Percentiles rank a stretch among this genome's conserved stretches.
Conservation (phyloP, 2,797 vertebrate species). For the Poecilia velifera region DNA sequence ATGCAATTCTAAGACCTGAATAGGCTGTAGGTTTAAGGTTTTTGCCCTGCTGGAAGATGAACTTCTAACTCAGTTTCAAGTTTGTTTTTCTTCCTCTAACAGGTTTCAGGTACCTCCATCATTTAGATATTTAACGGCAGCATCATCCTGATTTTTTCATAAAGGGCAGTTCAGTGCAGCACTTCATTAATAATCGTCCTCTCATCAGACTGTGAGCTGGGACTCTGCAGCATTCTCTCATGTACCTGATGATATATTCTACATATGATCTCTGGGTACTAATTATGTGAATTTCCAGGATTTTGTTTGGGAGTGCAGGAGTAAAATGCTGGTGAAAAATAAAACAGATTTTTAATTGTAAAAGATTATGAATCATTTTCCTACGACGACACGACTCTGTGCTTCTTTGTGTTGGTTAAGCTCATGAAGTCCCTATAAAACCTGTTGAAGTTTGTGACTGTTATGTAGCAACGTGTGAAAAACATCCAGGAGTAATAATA, state of each 20-base stretch:
- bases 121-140: neutral
- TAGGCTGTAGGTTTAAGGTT: neutral
- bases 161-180: neutral
- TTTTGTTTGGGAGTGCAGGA: neutral
- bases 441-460: neutral
- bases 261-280: neutral
- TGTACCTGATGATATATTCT: neutral
- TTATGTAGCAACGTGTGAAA: neutral
- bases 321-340: neutral
- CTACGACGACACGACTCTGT: neutral
- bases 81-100: neutral
- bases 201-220: neutral
- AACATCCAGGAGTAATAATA: neutral
- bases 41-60: neutral
- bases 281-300: neutral
- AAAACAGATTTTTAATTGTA: neutral
- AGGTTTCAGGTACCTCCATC: neutral
- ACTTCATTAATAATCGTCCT: neutral
- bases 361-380: neutral
- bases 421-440: neutral
- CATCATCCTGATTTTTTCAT: neutral
- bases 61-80: neutral
- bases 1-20: neutral
- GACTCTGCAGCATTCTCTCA: neutral
- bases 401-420: neutral